phyloP scores from a whole-genome alignment of 64 coral and sea anemone species.

The Exaiptasia diaphana region DNA sequence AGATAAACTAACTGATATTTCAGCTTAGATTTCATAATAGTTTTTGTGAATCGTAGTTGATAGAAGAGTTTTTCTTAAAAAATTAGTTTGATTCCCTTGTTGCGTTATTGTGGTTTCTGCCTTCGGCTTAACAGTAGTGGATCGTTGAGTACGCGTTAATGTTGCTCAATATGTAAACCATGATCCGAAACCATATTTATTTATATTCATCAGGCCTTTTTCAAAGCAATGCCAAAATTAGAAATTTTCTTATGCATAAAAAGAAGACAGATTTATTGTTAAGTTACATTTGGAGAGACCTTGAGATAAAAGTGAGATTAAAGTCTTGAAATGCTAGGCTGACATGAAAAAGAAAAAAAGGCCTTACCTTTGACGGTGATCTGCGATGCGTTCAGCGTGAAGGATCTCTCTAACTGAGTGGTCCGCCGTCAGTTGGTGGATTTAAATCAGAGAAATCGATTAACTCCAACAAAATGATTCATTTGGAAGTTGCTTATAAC shows the following conservation, averaged over 20 bases:
- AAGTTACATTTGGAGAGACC: conserved; percentile 6
- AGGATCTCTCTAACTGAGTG: conserved; percentile 34
- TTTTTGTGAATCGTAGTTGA: conserved; percentile 69
- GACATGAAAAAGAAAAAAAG: background rate
- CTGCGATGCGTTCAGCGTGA: background rate
- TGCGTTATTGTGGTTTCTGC: conserved; percentile 3
- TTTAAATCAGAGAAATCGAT: conserved; percentile 78
- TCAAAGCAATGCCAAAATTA: background rate
- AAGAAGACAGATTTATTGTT: conserved; percentile 16
- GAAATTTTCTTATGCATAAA: conserved; percentile 18
- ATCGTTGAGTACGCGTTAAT: conserved; percentile 2
- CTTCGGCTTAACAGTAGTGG: conserved; percentile 2
- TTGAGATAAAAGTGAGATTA: conserved; percentile 21
- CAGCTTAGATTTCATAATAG: conserved; percentile 93
- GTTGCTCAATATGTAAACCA: too few relatives aligned
- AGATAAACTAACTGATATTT: conserved; percentile 81
- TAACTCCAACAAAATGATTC: conserved; percentile 95
- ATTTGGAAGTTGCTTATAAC: conserved; percentile 90
- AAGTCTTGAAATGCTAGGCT: background rate
- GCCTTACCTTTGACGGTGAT: background rate
- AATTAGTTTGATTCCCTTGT: conserved; percentile 44
- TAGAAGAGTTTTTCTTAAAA: conserved; percentile 64
- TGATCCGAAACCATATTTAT: too few relatives aligned
- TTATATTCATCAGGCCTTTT: background rate
- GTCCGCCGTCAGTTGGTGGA: conserved; percentile 25